Evolutionary conservation across 1,140 invertebrate genomes (phyloP), one percentile per base, ranked within the genome.

Genomic region (Epicauta chinensis): DNA sequence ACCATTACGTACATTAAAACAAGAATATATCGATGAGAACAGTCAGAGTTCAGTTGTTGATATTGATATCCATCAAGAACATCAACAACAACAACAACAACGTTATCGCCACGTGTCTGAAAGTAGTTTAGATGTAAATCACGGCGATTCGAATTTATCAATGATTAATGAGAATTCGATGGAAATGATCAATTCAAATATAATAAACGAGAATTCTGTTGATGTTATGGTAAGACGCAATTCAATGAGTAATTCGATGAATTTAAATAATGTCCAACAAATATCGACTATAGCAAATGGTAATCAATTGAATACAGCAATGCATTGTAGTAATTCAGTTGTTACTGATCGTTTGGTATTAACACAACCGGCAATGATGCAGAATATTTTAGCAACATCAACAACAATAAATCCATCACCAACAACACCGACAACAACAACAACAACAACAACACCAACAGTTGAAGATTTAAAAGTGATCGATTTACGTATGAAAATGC

Each of bases 1-100:
- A 23, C 74, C 55, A 39, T 60, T 74, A 38, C 71, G 66, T 47
- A 34, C 53, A 6, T 67, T 87, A 13, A 88, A 88, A 64, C 83
- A 82, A 32, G 85, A 88, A 68, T 71, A 81, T 2, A 64, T 81
- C 1, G 85, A 87, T 61, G 85, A 87, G 51, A 81, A 76, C 51
- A 84, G 81, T 55, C 81, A 84, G 43, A 76, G 74, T 49, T 79
- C 77, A 37, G 68, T 80, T 16, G 53, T 73, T 5, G 72, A 73
- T 15, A 40, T 62, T 7, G 55, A 64, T 40, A 61, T 67, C 34
- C 58, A 53, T 29, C 57, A 59, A 23, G 61, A 55, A n/a, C n/a
- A n/a, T n/a, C n/a, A n/a, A n/a, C n/a, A n/a, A n/a, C n/a, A n/a
- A n/a, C n/a, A n/a, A n/a, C 41, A 44, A 17, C 45, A 12, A 10